Conservation (phyloP, 92 coral and sea anemone genomes). For the Diadumene lineata region DNA sequence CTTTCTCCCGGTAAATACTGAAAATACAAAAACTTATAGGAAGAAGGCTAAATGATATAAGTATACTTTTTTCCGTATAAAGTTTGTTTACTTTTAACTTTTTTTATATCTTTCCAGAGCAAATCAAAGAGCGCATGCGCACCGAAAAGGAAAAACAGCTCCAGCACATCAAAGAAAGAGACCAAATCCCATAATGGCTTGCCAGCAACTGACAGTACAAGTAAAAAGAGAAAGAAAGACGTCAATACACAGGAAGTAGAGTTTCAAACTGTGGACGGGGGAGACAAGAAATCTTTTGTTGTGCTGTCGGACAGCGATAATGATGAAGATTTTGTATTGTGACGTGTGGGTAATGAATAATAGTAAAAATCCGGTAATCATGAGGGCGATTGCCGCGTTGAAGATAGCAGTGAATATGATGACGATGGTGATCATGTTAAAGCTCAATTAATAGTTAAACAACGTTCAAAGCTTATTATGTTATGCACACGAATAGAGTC, state of each 20-base stretch:
- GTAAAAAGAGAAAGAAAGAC: conserved; percentile 7
- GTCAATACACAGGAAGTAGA: background rate
- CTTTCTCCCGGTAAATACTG: too few species aligned
- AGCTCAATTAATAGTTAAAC: too few species aligned
- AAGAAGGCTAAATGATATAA: too few species aligned
- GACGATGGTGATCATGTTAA: background rate
- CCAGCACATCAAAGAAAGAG: background rate
- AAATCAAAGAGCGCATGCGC: background rate
- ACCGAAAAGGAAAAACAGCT: background rate
- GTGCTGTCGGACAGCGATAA: conserved; percentile 10
- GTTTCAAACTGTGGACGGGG: background rate
- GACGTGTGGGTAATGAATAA: background rate
- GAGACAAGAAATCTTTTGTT: background rate
- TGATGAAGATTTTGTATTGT: background rate
- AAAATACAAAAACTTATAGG: too few species aligned
- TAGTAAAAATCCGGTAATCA: too few species aligned
- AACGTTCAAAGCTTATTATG: too few species aligned
- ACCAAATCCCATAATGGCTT: background rate
- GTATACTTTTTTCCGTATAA: too few species aligned
- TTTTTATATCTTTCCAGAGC: background rate
- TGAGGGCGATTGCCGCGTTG: background rate
- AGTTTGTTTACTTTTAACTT: background rate
- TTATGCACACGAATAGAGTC: too few species aligned
- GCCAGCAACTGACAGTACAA: background rate
- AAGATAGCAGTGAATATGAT: background rate